Percentiles rank a stretch among this genome's conserved stretches.
Evolutionary conservation across 2,797 vertebrate species (phyloP).

Genomic region (Meriones psammophilus): DNA sequence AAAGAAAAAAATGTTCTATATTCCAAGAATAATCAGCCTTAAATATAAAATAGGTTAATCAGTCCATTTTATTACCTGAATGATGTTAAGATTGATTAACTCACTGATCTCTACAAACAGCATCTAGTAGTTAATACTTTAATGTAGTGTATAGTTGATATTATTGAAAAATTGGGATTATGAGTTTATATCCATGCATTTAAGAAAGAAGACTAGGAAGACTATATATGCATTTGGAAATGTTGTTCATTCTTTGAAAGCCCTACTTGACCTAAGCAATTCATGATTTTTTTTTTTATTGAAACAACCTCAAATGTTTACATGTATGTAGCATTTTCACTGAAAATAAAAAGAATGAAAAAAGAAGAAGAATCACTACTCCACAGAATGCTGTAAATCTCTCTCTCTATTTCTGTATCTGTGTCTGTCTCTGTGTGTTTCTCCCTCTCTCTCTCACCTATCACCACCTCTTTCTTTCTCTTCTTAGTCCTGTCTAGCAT

Average conservation of each 20-base stretch:
- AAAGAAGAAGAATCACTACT: conserved; percentile 3
- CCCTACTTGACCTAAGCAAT: background rate
- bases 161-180: background rate
- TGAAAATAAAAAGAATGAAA: background rate
- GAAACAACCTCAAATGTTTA: conserved; percentile 1
- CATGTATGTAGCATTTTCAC: conserved; percentile 2
- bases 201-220: background rate
- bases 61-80: background rate
- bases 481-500: background rate
- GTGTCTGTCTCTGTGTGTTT: too few species aligned
- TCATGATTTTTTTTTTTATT: background rate
- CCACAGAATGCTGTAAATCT: background rate
- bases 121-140: too few species aligned
- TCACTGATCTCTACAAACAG: too few species aligned
- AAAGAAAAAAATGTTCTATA: background rate
- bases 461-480: background rate
- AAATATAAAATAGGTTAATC: background rate
- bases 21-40: background rate
- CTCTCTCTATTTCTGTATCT: background rate
- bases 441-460: too few species aligned
- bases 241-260: background rate
- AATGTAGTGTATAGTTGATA: background rate
- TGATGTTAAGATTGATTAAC: background rate
- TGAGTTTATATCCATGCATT: background rate
- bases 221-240: background rate